A percentile compares a stretch with the other conserved stretches of the same genome.
Conservation (phyloP, 2,888 invertebrate species). For the Hipparchia semele region DNA sequence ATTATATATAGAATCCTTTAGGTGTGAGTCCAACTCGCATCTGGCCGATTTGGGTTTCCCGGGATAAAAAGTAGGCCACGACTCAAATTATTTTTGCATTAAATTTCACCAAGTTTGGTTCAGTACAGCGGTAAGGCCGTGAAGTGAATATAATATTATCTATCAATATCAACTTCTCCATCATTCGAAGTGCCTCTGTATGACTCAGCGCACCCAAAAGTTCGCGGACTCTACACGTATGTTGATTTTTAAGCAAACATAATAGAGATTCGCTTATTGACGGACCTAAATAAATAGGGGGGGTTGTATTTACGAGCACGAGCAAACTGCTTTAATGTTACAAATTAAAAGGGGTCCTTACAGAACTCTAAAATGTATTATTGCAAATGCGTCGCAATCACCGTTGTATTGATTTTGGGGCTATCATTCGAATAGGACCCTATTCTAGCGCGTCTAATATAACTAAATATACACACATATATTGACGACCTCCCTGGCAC, state of each 20-base stretch:
- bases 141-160: no score
- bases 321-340: constrained; percentile 39
- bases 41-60: no score
- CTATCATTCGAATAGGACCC: constrained; percentile 12
- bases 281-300: constrained; percentile 47
- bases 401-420: constrained; percentile 25
- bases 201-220: background rate
- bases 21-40: no score
- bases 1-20: no score
- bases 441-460: background rate
- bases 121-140: no score
- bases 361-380: constrained; percentile 22
- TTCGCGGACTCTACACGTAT: constrained; percentile 25
- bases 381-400: constrained; percentile 12
- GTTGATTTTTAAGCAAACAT: constrained; percentile 47
- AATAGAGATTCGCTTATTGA: constrained; percentile 47
- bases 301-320: constrained; percentile 39
- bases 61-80: no score
- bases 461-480: constrained; percentile 36
- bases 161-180: no score
- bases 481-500: constrained; percentile 11
- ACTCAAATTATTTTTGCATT: no score
- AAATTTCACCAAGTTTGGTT: no score
- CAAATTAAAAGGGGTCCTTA: constrained; percentile 38
- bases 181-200: no score